phyloP scores from a whole-genome alignment of 2,797 vertebrate genomes.

The Lacerta viridis region DNA sequence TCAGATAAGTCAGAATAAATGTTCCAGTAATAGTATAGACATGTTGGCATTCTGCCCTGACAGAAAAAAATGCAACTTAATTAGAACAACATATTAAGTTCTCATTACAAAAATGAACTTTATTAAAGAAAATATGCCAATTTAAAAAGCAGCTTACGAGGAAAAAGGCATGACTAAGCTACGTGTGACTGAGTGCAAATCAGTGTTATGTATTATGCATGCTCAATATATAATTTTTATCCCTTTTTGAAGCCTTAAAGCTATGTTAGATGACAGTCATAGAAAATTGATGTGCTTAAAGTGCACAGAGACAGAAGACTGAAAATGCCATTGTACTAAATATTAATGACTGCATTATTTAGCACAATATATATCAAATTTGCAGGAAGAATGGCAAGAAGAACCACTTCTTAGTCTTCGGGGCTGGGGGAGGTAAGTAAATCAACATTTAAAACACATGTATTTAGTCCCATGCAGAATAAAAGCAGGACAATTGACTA shows the following conservation, averaged over 20 bases:
- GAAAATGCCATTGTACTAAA: constrained; percentile 16
- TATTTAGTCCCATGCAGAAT: not conserved
- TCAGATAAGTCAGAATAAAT: not conserved
- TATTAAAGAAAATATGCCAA: not conserved
- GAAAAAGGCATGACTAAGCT: constrained; percentile 5
- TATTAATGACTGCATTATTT: constrained; percentile 21
- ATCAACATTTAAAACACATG: not conserved
- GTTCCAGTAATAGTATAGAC: not conserved
- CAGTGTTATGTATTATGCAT: constrained; percentile 23
- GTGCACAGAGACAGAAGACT: constrained; percentile 8
- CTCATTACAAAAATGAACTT: not conserved
- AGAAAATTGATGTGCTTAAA: constrained; percentile 29
- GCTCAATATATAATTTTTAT: constrained; percentile 21
- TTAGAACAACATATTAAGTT: constrained; percentile 3
- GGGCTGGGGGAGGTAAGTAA: not conserved
- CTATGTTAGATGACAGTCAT: constrained; percentile 19
- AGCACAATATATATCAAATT: constrained; percentile 1
- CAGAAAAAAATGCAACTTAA: constrained; percentile 10
- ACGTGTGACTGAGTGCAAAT: constrained; percentile 7
- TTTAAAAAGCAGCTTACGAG: not conserved
- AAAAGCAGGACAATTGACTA: not conserved
- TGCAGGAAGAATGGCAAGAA: not conserved
- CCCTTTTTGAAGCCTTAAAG: not conserved
- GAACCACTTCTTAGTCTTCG: not conserved
- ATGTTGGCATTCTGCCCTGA: not conserved